A percentile compares a stretch with the other conserved stretches of the same genome.
Conservation (phyloP, 2,113 vertebrate species). For the Noturus placidus region DNA sequence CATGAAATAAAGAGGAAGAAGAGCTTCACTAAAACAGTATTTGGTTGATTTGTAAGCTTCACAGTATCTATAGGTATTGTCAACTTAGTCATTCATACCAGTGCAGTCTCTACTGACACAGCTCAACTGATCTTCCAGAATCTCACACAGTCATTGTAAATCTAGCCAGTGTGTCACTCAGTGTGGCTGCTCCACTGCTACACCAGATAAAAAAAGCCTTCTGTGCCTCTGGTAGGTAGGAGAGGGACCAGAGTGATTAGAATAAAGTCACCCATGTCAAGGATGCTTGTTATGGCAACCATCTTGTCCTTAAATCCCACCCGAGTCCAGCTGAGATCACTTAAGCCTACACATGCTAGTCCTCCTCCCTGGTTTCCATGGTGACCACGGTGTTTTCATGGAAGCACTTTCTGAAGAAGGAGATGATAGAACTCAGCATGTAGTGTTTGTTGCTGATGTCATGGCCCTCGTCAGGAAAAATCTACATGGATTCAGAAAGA, state of each 20-base stretch:
- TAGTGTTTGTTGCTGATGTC: slow-evolving; percentile 62
- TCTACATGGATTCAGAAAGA: slow-evolving; percentile 55
- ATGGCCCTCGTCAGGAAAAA: slow-evolving; percentile 76
- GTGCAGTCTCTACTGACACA: slow-evolving; percentile 2
- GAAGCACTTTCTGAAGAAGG: slow-evolving; percentile 72
- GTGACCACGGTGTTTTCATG: slow-evolving; percentile 36
- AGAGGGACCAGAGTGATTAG: slow-evolving; percentile 25
- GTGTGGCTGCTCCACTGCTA: slow-evolving; percentile 9
- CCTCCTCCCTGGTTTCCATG: slow-evolving; percentile 54
- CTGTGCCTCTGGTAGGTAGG: background rate
- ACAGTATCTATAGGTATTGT: background rate
- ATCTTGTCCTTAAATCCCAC: slow-evolving; percentile 32
- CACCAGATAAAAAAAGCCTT: slow-evolving; percentile 22
- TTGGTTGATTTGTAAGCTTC: slow-evolving; percentile 13
- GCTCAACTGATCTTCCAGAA: background rate
- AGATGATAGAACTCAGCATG: slow-evolving; percentile 63
- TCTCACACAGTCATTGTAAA: background rate
- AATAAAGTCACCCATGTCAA: slow-evolving; percentile 29
- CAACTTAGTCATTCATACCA: background rate
- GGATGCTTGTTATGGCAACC: slow-evolving; percentile 32
- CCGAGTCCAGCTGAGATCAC: slow-evolving; percentile 17
- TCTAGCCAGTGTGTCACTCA: background rate
- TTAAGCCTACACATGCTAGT: slow-evolving; percentile 53
- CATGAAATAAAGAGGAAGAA: background rate
- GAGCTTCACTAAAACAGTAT: background rate